These are phyloP conservation scores for Synanthedon myopaeformis DNA, from an alignment of 2,888 invertebrate species.

Conservation along the genomic window DNA sequence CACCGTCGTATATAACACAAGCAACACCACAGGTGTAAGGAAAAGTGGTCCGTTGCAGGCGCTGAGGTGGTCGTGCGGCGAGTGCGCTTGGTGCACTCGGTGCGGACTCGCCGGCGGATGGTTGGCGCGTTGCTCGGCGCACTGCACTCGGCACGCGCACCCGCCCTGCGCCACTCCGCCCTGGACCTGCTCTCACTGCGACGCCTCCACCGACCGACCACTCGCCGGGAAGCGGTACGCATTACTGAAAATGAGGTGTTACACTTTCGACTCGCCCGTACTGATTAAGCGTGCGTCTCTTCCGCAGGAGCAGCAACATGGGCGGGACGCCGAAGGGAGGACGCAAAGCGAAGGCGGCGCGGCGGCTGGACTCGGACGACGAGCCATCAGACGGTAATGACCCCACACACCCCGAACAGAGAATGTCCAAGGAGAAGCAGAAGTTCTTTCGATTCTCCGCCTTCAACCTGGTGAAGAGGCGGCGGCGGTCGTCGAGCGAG, in stretches of 20 bases:
- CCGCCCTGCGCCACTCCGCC: constrained; percentile 33
- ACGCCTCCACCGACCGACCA: constrained; percentile 11
- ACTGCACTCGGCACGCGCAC: constrained; percentile 32
- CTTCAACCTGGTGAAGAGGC: constrained; percentile 77
- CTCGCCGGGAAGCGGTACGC: constrained; percentile 8
- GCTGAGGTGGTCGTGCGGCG: constrained; percentile 51
- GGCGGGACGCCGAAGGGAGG: constrained; percentile 39
- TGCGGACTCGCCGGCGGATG: constrained; percentile 29
- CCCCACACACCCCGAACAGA: constrained; percentile 61
- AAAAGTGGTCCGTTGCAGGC: constrained; percentile 20
- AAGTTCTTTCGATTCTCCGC: constrained; percentile 87
- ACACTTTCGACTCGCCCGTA: neutral
- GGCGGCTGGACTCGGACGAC: constrained; percentile 49
- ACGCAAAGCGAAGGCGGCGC: constrained; percentile 34
- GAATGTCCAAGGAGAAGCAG: constrained; percentile 88
- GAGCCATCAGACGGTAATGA: constrained; percentile 66
- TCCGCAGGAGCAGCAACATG: constrained; percentile 29
- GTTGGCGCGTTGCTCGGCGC: constrained; percentile 40
- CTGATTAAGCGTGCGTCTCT: neutral
- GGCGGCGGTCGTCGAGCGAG: constrained; percentile 42
- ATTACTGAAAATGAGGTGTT: neutral
- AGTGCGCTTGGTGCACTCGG: constrained; percentile 41
- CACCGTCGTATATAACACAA: too few relatives aligned
- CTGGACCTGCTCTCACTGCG: constrained; percentile 34
- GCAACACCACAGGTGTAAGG: too few relatives aligned